Evolutionary conservation across 92 coral and sea anemone species (phyloP).

Genomic region (Galaxea fascicularis): DNA sequence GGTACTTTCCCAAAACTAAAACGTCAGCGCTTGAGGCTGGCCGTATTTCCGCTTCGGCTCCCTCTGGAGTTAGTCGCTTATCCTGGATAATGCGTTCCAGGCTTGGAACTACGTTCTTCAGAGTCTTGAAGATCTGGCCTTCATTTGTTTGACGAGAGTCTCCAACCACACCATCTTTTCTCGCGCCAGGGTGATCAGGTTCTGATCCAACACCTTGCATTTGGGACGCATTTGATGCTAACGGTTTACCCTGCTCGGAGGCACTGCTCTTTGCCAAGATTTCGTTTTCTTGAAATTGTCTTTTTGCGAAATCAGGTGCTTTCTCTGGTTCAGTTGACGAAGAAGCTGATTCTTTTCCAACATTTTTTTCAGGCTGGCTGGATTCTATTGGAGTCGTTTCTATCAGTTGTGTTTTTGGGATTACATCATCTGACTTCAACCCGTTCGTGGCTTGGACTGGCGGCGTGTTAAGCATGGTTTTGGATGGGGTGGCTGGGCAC

Average conservation of each 20-base stretch:
- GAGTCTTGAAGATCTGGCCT: background rate
- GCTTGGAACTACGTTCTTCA: conserved; percentile 1
- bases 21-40: conserved; percentile 29
- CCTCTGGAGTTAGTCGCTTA: conserved; percentile 47
- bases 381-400: background rate
- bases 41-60: conserved; percentile 45
- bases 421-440: background rate
- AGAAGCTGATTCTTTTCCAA: background rate
- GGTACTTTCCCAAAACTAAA: background rate
- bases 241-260: background rate
- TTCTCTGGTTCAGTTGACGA: background rate
- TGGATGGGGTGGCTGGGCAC: background rate
- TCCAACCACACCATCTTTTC: conserved; percentile 19
- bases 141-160: conserved; percentile 2
- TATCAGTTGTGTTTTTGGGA: background rate
- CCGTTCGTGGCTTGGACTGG: background rate
- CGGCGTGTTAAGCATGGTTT: background rate
- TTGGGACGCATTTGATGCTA: background rate
- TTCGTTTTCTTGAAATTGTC: background rate
- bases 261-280: background rate
- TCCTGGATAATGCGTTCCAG: conserved; percentile 32
- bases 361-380: background rate
- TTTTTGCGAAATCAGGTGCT: background rate
- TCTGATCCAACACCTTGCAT: conserved; percentile 2
- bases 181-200: conserved; percentile 12